Conservation (phyloP, 30 jellyfish, hydroid and myxozoan species). For the Morbakka virulenta region DNA sequence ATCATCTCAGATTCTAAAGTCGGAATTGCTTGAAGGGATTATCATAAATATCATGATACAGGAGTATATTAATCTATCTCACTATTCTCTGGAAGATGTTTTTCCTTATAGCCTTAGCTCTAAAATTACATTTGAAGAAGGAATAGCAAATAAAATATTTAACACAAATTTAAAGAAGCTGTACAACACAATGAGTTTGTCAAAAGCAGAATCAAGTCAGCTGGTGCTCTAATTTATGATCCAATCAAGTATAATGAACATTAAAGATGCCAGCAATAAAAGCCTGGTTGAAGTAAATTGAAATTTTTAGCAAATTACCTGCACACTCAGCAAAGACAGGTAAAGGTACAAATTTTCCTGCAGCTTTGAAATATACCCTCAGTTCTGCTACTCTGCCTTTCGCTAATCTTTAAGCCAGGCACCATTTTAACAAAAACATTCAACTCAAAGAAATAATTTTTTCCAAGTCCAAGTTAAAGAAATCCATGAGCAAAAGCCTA, state of each 20-base stretch:
- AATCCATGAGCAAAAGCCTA: constrained; percentile 2
- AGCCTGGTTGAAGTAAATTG: background rate
- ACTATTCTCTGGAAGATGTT: background rate
- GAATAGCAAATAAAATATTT: background rate
- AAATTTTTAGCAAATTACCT: constrained; percentile 15
- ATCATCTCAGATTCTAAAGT: constrained; percentile 8
- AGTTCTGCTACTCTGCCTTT: constrained; percentile 15
- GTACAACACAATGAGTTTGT: background rate
- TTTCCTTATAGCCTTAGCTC: background rate
- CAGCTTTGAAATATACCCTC: constrained; percentile 29
- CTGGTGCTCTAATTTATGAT: background rate
- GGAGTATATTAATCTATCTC: constrained; percentile 18
- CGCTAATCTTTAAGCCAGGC: constrained; percentile 8
- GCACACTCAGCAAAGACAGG: constrained; percentile 37
- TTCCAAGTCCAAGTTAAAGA: constrained; percentile 9
- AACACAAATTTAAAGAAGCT: background rate
- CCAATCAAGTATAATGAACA: constrained; percentile 10
- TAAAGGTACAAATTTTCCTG: background rate
- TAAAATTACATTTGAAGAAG: background rate
- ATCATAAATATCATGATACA: constrained; percentile 7
- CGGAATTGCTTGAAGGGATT: constrained; percentile 3
- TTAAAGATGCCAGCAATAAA: constrained; percentile 4
- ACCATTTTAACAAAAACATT: constrained; percentile 1
- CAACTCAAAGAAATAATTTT: constrained; percentile 31
- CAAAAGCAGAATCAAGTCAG: background rate